These are phyloP conservation scores for Pterocles orientalis DNA, from an alignment of 2,113 vertebrate species.

Conservation along the genomic window DNA sequence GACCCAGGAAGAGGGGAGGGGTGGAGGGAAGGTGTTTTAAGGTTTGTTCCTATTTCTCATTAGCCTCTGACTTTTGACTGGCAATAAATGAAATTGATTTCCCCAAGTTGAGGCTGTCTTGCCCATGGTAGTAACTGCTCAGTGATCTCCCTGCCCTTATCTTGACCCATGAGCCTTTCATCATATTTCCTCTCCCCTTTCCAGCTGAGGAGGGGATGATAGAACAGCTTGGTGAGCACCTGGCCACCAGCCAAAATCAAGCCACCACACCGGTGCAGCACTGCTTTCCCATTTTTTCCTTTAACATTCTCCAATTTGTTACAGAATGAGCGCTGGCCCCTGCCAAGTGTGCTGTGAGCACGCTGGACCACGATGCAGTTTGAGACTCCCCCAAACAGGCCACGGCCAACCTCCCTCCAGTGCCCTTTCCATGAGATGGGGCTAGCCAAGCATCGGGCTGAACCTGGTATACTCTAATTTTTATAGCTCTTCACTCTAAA, in stretches of 20 bases:
- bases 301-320: background rate
- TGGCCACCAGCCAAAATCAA: background rate
- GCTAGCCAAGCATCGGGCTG: background rate
- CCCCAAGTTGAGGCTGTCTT: too few relatives aligned
- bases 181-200: too few relatives aligned
- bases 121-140: too few relatives aligned
- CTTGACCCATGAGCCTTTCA: too few relatives aligned
- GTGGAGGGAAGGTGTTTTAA: background rate
- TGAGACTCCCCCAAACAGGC: background rate
- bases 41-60: background rate
- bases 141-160: too few relatives aligned
- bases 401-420: accelerated
- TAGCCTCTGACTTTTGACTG: background rate
- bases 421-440: too few relatives aligned
- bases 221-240: background rate
- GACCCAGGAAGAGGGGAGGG: background rate
- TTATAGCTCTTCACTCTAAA: background rate
- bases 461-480: background rate
- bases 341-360: background rate
- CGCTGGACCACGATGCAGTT: accelerated
- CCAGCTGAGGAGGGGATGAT: background rate
- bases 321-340: background rate
- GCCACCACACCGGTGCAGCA: background rate
- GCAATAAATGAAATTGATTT: too few relatives aligned
- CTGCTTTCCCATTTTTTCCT: background rate